Percentiles rank a stretch among this genome's conserved stretches.
phyloP scores from a whole-genome alignment of 2,797 vertebrate species.

The Gymnodraco acuticeps region DNA sequence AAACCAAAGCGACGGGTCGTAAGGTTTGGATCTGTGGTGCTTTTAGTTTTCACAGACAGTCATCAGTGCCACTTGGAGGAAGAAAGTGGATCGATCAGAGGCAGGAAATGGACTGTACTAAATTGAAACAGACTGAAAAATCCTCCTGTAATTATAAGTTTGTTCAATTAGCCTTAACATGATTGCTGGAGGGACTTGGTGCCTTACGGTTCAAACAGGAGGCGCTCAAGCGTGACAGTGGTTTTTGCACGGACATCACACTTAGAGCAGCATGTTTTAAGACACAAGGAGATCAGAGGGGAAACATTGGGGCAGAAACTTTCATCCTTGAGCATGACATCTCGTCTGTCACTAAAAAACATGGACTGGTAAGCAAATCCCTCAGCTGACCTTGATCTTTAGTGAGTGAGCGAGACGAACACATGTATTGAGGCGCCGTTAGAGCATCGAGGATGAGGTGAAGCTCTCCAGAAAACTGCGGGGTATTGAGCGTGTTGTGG shows the following conservation, averaged over 20 bases:
- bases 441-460: slow-evolving; percentile 36
- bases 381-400: slow-evolving; percentile 56
- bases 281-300: background rate
- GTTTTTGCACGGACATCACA: slow-evolving; percentile 30
- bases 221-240: slow-evolving; percentile 30
- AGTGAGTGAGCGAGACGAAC: slow-evolving; percentile 39
- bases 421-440: slow-evolving; percentile 33
- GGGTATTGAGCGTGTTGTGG: slow-evolving; percentile 59
- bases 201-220: slow-evolving; percentile 26
- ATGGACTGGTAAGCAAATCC: slow-evolving; percentile 27
- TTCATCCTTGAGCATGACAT: slow-evolving; percentile 15
- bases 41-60: slow-evolving; percentile 31
- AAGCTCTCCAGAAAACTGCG: slow-evolving; percentile 46
- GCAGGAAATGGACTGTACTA: slow-evolving; percentile 55
- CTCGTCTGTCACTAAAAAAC: slow-evolving; percentile 13
- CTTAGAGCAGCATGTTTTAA: slow-evolving; percentile 7
- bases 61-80: slow-evolving; percentile 11
- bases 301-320: background rate
- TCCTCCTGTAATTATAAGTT: slow-evolving; percentile 52
- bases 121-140: slow-evolving; percentile 57
- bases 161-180: slow-evolving; percentile 66
- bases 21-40: slow-evolving; percentile 13
- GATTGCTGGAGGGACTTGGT: slow-evolving; percentile 50
- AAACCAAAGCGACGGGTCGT: background rate
- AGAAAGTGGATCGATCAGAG: slow-evolving; percentile 34